Conservation (phyloP, 2,888 invertebrate genomes). For the Willowsia nigromaculata region DNA sequence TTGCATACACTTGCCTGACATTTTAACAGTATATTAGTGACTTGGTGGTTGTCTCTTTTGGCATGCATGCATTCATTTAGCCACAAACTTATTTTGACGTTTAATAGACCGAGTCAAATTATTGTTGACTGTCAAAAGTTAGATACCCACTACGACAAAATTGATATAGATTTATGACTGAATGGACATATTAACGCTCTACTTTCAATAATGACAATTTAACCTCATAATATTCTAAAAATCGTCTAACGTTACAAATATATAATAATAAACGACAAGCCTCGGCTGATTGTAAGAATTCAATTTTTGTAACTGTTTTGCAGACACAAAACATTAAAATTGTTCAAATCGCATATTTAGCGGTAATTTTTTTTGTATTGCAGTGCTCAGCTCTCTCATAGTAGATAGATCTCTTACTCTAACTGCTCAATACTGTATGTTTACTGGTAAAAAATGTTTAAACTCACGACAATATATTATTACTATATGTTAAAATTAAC, state of each 20-base stretch:
- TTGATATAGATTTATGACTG: not conserved
- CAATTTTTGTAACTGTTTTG: not conserved
- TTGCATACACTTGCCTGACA: too few species aligned
- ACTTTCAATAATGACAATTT: not conserved
- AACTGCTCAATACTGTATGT: not conserved
- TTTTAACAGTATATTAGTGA: too few species aligned
- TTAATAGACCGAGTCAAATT: slow-evolving; percentile 41
- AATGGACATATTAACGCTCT: not conserved
- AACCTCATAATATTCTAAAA: not conserved
- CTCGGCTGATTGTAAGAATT: slow-evolving; percentile 62
- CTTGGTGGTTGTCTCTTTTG: not conserved
- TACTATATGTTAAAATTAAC: not conserved
- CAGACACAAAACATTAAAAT: not conserved
- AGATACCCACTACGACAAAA: not conserved
- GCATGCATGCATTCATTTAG: not conserved
- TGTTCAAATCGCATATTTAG: not conserved
- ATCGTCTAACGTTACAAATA: not conserved
- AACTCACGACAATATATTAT: not conserved
- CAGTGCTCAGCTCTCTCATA: slow-evolving; percentile 37
- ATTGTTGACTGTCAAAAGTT: not conserved
- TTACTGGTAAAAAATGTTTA: not conserved
- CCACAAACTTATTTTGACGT: not conserved
- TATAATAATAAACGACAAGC: slow-evolving; percentile 55
- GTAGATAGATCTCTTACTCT: not conserved
- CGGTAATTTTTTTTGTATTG: slow-evolving; percentile 3